These are phyloP conservation scores for Silurus meridionalis DNA, from an alignment of 2,113 vertebrate species.

Conservation along the genomic window DNA sequence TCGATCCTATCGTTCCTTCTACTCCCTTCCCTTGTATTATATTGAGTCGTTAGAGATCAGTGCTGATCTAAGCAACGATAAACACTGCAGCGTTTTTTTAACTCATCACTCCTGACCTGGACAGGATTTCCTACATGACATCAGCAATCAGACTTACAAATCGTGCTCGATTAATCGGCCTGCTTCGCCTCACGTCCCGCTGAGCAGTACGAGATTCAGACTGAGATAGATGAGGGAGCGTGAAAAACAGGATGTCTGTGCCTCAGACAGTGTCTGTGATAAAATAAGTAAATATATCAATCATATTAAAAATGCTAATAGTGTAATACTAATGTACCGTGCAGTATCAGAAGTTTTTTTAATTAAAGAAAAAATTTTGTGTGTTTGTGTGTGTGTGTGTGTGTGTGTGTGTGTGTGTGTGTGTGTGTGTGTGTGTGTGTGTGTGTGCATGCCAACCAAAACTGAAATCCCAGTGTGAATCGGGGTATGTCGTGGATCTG, in stretches of 20 bases:
- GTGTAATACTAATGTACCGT: not conserved
- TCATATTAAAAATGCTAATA: not conserved
- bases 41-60: not conserved
- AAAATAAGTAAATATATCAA: not conserved
- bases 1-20: not conserved
- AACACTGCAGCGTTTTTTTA: not conserved
- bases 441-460: too few species aligned
- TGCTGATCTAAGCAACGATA: not conserved
- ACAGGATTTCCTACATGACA: conserved; percentile 61
- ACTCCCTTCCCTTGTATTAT: not conserved
- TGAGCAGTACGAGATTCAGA: not conserved
- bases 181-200: not conserved
- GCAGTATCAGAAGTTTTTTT: not conserved
- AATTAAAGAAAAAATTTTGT: not conserved
- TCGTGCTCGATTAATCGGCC: not conserved
- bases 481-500: not conserved
- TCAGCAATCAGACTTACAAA: conserved; percentile 46
- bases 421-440: too few species aligned
- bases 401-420: too few species aligned
- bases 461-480: not conserved
- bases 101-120: conserved; percentile 47
- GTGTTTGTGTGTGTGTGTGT: too few species aligned
- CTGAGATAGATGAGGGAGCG: not conserved
- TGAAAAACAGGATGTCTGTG: not conserved
- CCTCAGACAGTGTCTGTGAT: not conserved